These are phyloP conservation scores for Aphrophora alni DNA, from an alignment of 2,888 invertebrate species.

Conservation along the genomic window DNA sequence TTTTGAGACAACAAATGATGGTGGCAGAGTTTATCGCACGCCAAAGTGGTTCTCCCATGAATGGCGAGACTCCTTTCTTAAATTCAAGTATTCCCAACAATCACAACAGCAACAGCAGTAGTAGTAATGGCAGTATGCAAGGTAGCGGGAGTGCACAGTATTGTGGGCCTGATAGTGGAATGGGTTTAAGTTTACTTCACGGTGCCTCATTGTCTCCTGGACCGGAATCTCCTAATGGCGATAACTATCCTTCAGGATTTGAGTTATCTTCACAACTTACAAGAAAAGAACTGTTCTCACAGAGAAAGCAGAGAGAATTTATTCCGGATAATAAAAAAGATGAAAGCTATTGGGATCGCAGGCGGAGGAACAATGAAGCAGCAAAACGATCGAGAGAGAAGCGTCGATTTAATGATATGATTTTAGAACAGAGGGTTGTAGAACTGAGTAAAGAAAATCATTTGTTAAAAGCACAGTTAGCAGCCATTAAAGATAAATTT, in stretches of 20 bases:
- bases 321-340: constrained; percentile 97
- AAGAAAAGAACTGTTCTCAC: constrained; percentile 85
- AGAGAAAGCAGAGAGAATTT: constrained; percentile 94
- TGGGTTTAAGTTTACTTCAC: background rate
- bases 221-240: constrained; percentile 53
- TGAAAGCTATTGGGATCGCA: constrained; percentile 96
- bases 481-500: constrained; percentile 91
- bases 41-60: constrained; percentile 71
- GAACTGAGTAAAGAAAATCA: constrained; percentile 96
- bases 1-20: constrained; percentile 73
- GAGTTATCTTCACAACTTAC: constrained; percentile 60
- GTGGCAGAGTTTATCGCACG: constrained; percentile 86
- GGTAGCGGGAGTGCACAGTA: constrained; percentile 40
- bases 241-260: constrained; percentile 60
- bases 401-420: constrained; percentile 95
- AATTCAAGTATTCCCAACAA: constrained; percentile 58
- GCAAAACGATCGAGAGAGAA: constrained; percentile 97
- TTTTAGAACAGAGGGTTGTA: constrained; percentile 90
- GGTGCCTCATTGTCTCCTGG: constrained; percentile 57
- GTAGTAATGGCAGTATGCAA: constrained; percentile 43
- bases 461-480: constrained; percentile 89
- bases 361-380: constrained; percentile 95
- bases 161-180: constrained; percentile 7
- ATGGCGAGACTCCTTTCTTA: constrained; percentile 70
- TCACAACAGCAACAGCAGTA: constrained; percentile 50